Conservation (phyloP, 2,888 invertebrate genomes). For the Pammene aurita region DNA sequence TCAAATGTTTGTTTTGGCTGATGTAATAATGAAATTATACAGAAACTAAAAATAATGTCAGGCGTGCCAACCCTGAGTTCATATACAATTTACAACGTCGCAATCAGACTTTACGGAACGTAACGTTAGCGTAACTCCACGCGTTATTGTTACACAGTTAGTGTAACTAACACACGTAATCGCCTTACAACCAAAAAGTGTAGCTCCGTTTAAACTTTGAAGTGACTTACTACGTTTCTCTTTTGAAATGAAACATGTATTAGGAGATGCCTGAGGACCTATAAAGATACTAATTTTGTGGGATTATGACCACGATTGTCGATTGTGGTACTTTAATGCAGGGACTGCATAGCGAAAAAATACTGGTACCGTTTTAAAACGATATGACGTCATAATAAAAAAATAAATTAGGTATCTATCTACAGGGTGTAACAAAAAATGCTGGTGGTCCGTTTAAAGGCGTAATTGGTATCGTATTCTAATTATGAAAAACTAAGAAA, state of each 20-base stretch:
- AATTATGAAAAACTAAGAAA: no score
- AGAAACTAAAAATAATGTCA: not conserved
- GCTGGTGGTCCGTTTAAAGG: no score
- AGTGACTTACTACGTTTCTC: not conserved
- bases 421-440: no score
- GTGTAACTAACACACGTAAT: conserved; percentile 35
- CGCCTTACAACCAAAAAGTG: not conserved
- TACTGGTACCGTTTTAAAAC: no score
- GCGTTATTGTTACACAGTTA: conserved; percentile 36
- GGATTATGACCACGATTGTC: not conserved
- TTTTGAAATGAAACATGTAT: not conserved
- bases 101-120: conserved; percentile 40
- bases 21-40: no score
- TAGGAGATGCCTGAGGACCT: not conserved
- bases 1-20: no score
- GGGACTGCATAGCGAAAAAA: no score
- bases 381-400: no score
- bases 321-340: no score
- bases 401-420: no score
- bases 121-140: conserved; percentile 26
- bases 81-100: conserved; percentile 36
- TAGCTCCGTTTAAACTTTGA: not conserved
- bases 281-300: conserved; percentile 4
- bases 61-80: conserved; percentile 23
- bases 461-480: no score